Base-by-base conservation (phyloP, 2,888 invertebrate genomes). In the Ganaspis brasiliensis region DNA sequence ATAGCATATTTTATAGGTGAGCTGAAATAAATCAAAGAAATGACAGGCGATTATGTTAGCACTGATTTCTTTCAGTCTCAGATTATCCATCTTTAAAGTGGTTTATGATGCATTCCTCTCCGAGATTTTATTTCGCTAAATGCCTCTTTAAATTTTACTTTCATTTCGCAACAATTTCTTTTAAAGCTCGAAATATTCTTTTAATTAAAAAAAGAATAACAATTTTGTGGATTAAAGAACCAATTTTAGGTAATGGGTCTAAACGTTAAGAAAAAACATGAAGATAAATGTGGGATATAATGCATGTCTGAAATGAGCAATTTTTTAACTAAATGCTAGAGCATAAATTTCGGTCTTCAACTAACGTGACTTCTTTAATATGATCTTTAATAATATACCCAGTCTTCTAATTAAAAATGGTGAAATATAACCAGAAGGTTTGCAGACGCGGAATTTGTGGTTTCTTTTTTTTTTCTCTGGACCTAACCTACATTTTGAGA, bases 351-450 rank as follows among this genome's bases (percentile, higher is more conserved):
- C 21, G 21, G 45, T 45, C 45, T 45, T 14, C 45, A 55, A 9
- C 55, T 55, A 21, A 55, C 55, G n/a, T 24, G 24, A 63, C 14
- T 35, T 5, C 35, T 35, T 35, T 16, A 16, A 4, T 40, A 14
- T 21, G 3, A 10, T 63, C 5, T 63, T 63, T 63, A 40, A 40
- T 63, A 40, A 63, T 21, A 40, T 3, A 2, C 14, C 63, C 8
- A 40, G 40, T 14, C 40, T 45, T 40, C 6, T 67, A 24, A 67
- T 67, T 67, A 40, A 45, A 67, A 40, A 67, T 45, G 21, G 19
- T 19, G 10, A 21, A 5, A 12, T 40, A 67, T 45, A 8, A 14
- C 37, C 14, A 67, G 14, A 14, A 40, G 40, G 9, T 67, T 67
- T 14, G 45, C 21, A 45, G 40, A 37, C 40, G 63, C 21, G 2